Percentiles rank a stretch among this genome's conserved stretches.
Conservation (phyloP, 2,797 vertebrate species). For the Coreius guichenoti region DNA sequence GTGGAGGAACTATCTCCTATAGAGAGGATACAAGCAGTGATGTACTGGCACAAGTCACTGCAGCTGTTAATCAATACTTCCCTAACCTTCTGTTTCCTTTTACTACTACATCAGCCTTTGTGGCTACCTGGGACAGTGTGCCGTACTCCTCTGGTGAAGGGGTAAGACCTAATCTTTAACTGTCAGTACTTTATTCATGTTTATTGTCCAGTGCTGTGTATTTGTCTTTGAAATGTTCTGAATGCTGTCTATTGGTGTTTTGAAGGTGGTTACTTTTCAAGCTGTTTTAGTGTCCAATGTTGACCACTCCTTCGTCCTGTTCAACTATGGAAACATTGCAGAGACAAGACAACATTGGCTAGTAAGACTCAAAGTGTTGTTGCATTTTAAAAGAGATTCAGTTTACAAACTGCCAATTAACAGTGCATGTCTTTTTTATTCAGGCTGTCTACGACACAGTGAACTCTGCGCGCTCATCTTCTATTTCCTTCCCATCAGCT, state of each 20-base stretch:
- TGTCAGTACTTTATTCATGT: neutral
- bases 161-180: neutral
- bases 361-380: neutral
- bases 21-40: conserved; percentile 19
- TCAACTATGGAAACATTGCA: conserved; percentile 16
- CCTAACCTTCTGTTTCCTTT: neutral
- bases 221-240: neutral
- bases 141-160: neutral
- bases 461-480: neutral
- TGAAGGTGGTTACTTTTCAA: conserved; percentile 28
- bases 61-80: neutral
- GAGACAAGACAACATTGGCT: neutral
- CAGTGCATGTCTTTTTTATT: neutral
- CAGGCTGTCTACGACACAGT: conserved; percentile 11
- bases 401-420: neutral
- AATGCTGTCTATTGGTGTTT: neutral
- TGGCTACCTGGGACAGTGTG: conserved; percentile 48
- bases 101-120: conserved; percentile 35
- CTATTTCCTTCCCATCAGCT: no score
- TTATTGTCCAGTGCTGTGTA: neutral
- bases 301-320: neutral
- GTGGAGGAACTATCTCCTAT: conserved; percentile 25
- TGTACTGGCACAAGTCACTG: neutral
- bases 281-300: neutral
- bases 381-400: neutral